phyloP scores from a whole-genome alignment of 2,113 vertebrate genomes.

The Hippocampus barbouri region DNA sequence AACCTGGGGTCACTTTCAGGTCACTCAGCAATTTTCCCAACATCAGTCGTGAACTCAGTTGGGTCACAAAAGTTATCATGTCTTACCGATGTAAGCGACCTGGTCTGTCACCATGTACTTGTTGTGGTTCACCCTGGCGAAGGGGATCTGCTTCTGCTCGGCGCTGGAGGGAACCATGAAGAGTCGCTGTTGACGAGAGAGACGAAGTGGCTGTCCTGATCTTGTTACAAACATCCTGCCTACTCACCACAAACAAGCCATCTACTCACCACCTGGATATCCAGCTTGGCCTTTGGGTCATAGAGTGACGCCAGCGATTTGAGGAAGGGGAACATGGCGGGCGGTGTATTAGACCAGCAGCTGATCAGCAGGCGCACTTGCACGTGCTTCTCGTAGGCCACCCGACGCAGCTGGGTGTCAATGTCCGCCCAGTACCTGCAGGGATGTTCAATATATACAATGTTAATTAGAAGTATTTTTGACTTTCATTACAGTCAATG shows the following conservation, averaged over 20 bases:
- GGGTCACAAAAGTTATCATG: background rate
- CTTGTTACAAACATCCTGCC: background rate
- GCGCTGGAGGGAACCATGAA: constrained; percentile 72
- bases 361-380: constrained; percentile 75
- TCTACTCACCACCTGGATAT: constrained; percentile 82
- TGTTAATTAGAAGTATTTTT: background rate
- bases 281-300: constrained; percentile 62
- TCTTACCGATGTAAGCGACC: constrained; percentile 79
- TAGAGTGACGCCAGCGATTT: constrained; percentile 77
- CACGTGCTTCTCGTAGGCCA: constrained; percentile 68
- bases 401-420: constrained; percentile 73
- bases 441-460: background rate
- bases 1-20: too few relatives aligned
- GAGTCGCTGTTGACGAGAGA: constrained; percentile 62
- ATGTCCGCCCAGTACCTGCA: constrained; percentile 83
- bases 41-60: background rate
- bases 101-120: constrained; percentile 92
- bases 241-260: background rate
- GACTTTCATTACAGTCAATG: too few relatives aligned
- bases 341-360: constrained; percentile 76
- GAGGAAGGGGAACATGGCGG: constrained; percentile 81
- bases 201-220: background rate
- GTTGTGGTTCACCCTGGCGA: constrained; percentile 85
- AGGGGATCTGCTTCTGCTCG: constrained; percentile 78
- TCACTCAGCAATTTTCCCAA: background rate